Conservation (phyloP, 2,113 vertebrate genomes). For the Ochotona curzoniae region DNA sequence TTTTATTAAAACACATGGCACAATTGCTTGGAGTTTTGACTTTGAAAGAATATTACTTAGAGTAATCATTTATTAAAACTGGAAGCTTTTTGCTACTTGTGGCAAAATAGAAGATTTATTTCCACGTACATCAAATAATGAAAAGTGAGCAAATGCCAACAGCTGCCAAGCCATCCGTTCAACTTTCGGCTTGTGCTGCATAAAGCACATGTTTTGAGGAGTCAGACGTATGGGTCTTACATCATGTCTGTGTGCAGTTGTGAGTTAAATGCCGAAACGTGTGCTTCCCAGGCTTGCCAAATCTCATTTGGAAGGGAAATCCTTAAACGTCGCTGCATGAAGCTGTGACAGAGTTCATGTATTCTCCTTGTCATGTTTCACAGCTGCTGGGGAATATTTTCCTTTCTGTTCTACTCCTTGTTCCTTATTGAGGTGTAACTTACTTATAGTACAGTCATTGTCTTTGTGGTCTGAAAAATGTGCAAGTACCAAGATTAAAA, state of each 20-base stretch:
- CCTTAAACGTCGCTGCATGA: background rate
- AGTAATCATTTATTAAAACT: conserved; percentile 24
- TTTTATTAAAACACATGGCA: conserved; percentile 26
- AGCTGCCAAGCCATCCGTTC: conserved; percentile 52
- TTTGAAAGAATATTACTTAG: conserved; percentile 51
- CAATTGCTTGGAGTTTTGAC: background rate
- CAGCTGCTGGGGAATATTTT: conserved; percentile 30
- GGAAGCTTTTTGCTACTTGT: background rate
- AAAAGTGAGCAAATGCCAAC: conserved; percentile 65
- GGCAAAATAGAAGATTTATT: conserved; percentile 49
- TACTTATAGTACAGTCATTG: background rate
- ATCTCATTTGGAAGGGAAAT: conserved; percentile 28
- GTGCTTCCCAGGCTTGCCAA: background rate
- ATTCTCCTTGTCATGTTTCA: conserved; percentile 1
- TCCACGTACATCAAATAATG: conserved; percentile 24
- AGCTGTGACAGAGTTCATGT: background rate
- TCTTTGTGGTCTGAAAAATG: conserved; percentile 22
- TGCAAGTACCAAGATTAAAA: background rate
- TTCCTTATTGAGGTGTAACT: background rate
- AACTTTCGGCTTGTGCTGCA: conserved; percentile 9
- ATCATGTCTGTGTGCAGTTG: conserved; percentile 46
- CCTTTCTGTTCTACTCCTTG: background rate
- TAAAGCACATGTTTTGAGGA: conserved; percentile 48
- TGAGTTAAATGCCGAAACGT: conserved; percentile 55
- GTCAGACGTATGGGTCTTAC: conserved; percentile 49